Evolutionary conservation across 2,113 vertebrate species (phyloP).

Genomic region (Girardinichthys multiradiatus): DNA sequence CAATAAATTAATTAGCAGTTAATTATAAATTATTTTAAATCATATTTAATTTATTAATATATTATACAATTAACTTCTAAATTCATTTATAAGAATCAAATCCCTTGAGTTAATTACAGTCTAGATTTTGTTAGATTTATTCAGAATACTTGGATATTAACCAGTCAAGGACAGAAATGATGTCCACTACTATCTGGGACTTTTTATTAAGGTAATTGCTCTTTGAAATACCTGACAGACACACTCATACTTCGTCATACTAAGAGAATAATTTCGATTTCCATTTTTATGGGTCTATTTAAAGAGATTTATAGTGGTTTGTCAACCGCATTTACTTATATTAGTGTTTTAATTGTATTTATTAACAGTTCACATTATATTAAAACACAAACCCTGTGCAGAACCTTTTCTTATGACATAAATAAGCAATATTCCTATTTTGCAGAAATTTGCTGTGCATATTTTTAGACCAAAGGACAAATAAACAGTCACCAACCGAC

Average conservation of each 20-base stretch:
- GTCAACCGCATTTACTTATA: not conserved
- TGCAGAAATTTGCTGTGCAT: not conserved
- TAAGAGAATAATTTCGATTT: not conserved
- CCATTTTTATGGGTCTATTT: not conserved
- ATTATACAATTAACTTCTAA: not conserved
- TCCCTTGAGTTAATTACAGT: not conserved
- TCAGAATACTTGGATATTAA: not conserved
- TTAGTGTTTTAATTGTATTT: not conserved
- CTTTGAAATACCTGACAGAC: not conserved
- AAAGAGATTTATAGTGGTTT: not conserved
- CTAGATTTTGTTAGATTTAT: not conserved
- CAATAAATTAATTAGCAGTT: too few relatives aligned
- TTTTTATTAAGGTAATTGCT: not conserved
- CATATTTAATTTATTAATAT: too few relatives aligned
- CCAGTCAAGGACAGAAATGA: not conserved
- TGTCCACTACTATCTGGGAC: not conserved
- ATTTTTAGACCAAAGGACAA: not conserved
- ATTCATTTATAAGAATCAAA: not conserved
- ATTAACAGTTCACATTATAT: not conserved
- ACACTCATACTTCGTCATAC: not conserved
- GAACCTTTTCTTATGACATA: not conserved
- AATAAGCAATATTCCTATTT: not conserved
- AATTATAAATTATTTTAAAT: too few relatives aligned
- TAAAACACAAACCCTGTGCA: not conserved
- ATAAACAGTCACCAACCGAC: slow-evolving; percentile 23